Base-by-base conservation (phyloP, 2,113 vertebrate species). In the Lophura nycthemera region DNA sequence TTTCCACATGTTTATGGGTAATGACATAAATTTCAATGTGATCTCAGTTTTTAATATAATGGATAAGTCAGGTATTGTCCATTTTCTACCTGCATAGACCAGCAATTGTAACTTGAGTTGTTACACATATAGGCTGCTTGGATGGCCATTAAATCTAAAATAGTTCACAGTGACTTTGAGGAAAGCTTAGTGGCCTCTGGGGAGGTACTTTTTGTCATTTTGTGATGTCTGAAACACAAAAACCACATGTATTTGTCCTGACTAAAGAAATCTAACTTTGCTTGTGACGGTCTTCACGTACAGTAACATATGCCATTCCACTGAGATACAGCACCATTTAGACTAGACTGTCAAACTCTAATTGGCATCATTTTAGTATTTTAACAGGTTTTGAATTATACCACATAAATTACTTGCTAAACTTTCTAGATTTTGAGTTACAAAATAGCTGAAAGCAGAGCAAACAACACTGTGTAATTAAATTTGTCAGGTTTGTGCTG, bases 401-500 rank as follows among this genome's bases (percentile, higher is more conserved):
- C 34, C 8, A 30, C n/a, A 5, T 45, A 43, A 36, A 11, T 54
- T 50, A 45, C 4, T n/a, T 59, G 63, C 12, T 82, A 32, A 69
- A 66, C 5, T 64, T 47, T 13, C 29, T 27, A 32, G 36, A 67
- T 19, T 45, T 74, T 8, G 45, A 29, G 25, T 60, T 78, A 59
- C 61, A 34, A 75, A 90, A 32, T 22, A 78, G 30, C 64, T 77
- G 80, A 47, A 91, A 88, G 50, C 18, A 36, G 66, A 36, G 59
- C 45, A 72, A 88, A 73, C 56, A 12, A 29, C 6, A 2, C 56
- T 20, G 3, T 40, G 13, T 27, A 34, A n/a, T 73, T 61, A 75
- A 76, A 50, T 90, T 86, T 17, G 27, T 92, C 69, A 42, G 29
- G 42, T 93, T 94, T 94, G 52, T 54, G 45, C 94, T 75, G 74